Conservation (phyloP, 2,888 invertebrate genomes). For the Hoplodrina blanda region DNA sequence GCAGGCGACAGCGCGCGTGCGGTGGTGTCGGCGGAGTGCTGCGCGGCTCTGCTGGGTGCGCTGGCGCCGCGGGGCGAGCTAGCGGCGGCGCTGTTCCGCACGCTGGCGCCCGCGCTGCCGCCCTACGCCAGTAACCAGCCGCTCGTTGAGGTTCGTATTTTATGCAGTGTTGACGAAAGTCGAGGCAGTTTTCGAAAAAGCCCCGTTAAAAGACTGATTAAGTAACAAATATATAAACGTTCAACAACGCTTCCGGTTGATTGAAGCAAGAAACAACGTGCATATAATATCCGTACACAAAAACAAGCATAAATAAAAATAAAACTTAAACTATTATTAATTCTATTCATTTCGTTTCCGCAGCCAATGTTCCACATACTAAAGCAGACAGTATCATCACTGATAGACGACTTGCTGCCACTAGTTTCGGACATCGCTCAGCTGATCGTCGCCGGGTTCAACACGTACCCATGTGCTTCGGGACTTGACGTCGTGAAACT, state of each 20-base stretch:
- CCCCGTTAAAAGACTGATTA: too few species aligned
- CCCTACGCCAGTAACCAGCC: constrained; percentile 71
- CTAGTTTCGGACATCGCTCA: constrained; percentile 93
- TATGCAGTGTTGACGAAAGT: too few species aligned
- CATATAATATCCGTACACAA: too few species aligned
- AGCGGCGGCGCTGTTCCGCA: constrained; percentile 73
- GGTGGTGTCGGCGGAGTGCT: constrained; percentile 65
- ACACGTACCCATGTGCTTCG: constrained; percentile 92
- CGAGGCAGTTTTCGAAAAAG: too few species aligned
- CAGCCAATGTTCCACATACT: constrained; percentile 94
- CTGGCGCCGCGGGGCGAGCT: constrained; percentile 72
- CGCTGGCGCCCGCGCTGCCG: constrained; percentile 77
- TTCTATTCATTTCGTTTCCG: not conserved
- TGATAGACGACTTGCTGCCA: constrained; percentile 93
- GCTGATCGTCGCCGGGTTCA: constrained; percentile 92
- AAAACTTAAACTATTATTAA: too few species aligned
- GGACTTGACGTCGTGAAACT: constrained; percentile 94
- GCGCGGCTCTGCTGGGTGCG: constrained; percentile 75
- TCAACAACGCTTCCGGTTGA: too few species aligned
- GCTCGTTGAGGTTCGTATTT: constrained; percentile 74
- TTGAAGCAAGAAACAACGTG: too few species aligned
- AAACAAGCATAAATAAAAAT: too few species aligned
- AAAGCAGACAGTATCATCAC: constrained; percentile 93
- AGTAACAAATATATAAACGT: too few species aligned
- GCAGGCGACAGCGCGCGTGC: not conserved